A percentile compares a stretch with the other conserved stretches of the same genome.
Evolutionary conservation across 2,888 invertebrate genomes (phyloP).

Genomic region (Pimpla rufipes): DNA sequence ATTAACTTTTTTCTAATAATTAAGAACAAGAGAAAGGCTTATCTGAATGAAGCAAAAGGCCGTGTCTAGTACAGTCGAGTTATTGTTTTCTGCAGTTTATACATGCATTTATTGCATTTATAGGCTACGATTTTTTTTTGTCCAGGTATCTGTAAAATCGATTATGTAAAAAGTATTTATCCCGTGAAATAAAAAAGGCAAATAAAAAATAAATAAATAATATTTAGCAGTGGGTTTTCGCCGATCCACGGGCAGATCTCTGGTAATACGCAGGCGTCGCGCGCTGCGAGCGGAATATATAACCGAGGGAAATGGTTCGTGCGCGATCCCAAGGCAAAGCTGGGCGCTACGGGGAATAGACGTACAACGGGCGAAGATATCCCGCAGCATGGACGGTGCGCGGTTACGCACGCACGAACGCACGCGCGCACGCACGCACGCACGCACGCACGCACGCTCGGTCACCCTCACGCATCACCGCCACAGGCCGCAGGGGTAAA

Average conservation of each 20-base stretch:
- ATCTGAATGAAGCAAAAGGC: too few relatives aligned
- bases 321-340: constrained; percentile 12
- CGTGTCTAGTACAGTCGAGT: too few relatives aligned
- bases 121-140: too few relatives aligned
- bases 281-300: neutral
- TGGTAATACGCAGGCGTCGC: neutral
- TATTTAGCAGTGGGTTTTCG: neutral
- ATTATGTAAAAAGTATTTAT: too few relatives aligned
- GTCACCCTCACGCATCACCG: constrained; percentile 41
- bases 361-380: constrained; percentile 42
- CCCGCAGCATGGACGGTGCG: constrained; percentile 54
- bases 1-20: too few relatives aligned
- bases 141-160: too few relatives aligned
- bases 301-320: constrained; percentile 17
- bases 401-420: constrained; percentile 1
- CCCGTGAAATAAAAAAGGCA: too few relatives aligned
- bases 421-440: constrained; percentile 53
- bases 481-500: constrained; percentile 56
- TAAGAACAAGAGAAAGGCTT: too few relatives aligned
- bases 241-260: constrained; percentile 8
- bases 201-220: too few relatives aligned
- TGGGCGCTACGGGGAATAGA: constrained; percentile 25
- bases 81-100: too few relatives aligned
- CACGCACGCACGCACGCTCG: constrained; percentile 62
- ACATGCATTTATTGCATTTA: too few relatives aligned